These are phyloP conservation scores for Enteromius paludinosus DNA, from an alignment of 2,797 vertebrate genomes.

Conservation along the genomic window DNA sequence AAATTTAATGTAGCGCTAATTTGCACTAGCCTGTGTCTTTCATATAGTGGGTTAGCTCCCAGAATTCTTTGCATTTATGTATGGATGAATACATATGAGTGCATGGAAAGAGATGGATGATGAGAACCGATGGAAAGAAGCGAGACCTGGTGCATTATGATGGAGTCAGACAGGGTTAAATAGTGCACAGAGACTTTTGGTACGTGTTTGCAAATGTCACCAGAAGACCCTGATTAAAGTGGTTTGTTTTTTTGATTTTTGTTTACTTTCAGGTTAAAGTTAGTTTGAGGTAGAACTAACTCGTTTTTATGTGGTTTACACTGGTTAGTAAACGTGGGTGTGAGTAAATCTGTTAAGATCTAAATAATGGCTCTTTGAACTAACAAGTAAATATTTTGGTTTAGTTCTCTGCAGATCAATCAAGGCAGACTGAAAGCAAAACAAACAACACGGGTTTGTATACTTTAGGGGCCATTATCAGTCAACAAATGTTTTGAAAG, in stretches of 20 bases:
- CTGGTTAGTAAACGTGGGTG: neutral
- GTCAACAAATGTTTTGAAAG: constrained; percentile 21
- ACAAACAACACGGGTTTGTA: constrained; percentile 31
- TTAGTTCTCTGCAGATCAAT: constrained; percentile 71
- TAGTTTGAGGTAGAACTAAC: neutral
- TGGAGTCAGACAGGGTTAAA: constrained; percentile 44
- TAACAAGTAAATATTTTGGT: constrained; percentile 76
- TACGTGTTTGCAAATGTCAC: neutral
- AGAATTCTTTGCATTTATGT: neutral
- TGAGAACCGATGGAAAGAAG: constrained; percentile 26
- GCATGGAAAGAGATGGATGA: constrained; percentile 53
- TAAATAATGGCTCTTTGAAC: constrained; percentile 70
- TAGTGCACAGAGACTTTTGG: constrained; percentile 6
- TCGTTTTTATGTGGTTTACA: neutral
- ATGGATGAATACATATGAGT: constrained; percentile 11
- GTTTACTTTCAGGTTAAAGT: neutral
- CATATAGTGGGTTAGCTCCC: neutral
- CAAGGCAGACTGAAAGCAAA: constrained; percentile 47
- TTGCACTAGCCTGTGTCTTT: neutral
- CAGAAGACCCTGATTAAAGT: neutral
- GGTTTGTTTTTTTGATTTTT: neutral
- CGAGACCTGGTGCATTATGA: neutral
- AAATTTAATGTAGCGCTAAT: neutral
- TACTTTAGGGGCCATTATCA: constrained; percentile 29
- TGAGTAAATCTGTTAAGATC: constrained; percentile 51